phyloP scores from a whole-genome alignment of 2,797 vertebrate genomes.

The Acanthornis magna region DNA sequence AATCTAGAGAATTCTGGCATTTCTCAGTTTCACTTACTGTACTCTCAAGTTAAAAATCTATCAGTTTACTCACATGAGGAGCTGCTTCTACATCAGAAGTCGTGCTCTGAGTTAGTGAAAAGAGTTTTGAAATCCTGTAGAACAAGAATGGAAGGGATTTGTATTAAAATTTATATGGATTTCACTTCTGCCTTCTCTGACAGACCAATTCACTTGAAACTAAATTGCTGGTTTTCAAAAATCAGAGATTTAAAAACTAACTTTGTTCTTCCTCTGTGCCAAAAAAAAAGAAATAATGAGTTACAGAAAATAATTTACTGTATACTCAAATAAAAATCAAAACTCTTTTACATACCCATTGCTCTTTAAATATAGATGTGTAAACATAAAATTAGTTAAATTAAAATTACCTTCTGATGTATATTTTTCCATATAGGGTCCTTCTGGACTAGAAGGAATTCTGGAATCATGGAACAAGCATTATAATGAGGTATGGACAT shows the following conservation, averaged over 20 bases:
- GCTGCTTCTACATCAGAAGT: neutral
- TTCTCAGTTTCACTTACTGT: neutral
- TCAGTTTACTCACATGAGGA: neutral
- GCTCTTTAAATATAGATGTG: neutral
- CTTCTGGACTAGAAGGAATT: constrained; percentile 63
- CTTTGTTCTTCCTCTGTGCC: neutral
- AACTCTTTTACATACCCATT: neutral
- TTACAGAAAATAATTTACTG: neutral
- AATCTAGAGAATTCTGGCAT: neutral
- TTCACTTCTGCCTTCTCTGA: neutral
- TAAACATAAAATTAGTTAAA: neutral
- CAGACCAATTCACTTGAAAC: neutral
- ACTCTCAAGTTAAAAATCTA: neutral
- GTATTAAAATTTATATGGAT: neutral
- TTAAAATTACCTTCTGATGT: neutral
- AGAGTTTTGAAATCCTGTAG: neutral
- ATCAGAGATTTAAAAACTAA: neutral
- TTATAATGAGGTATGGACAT: constrained; percentile 65
- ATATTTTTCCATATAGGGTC: constrained; percentile 60
- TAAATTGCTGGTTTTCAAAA: neutral
- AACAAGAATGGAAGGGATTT: neutral
- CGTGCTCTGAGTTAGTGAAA: neutral
- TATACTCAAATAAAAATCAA: neutral
- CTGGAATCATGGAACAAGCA: constrained; percentile 55
- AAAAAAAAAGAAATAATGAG: neutral